A percentile compares a stretch with the other conserved stretches of the same genome.
These are phyloP conservation scores for Carapus acus DNA, from an alignment of 2,797 vertebrate species.

Conservation along the genomic window DNA sequence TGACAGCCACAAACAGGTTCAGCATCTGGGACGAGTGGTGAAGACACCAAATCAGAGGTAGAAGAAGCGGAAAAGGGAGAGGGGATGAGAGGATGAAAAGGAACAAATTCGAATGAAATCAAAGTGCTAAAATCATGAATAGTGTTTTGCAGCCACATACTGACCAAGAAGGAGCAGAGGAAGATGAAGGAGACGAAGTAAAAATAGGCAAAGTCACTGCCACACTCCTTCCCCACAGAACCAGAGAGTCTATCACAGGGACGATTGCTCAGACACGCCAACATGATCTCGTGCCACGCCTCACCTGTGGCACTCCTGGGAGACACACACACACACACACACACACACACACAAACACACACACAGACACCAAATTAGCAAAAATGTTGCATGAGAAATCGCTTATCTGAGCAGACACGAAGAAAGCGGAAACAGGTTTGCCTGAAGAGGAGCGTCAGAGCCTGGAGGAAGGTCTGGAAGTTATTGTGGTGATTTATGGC, in stretches of 20 bases:
- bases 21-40: no score
- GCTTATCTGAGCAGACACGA: no score
- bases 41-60: no score
- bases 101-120: no score
- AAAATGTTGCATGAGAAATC: not conserved
- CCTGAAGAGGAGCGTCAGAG: constrained; percentile 95
- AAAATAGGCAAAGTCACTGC: constrained; percentile 97
- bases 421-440: constrained; percentile 38
- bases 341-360: no score
- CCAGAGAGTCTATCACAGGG: constrained; percentile 78
- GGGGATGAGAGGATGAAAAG: no score
- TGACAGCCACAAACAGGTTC: constrained; percentile 96
- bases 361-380: no score
- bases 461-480: constrained; percentile 93
- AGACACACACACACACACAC: constrained; percentile 13
- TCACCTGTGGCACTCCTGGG: constrained; percentile 94
- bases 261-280: constrained; percentile 83
- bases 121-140: no score
- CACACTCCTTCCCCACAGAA: constrained; percentile 79
- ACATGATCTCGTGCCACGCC: constrained; percentile 98
- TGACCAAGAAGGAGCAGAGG: constrained; percentile 96
- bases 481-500: constrained; percentile 94
- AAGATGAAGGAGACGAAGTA: constrained; percentile 99
- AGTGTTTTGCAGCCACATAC: constrained; percentile 45
- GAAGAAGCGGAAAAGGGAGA: no score